Evolutionary conservation across 1,140 invertebrate genomes (phyloP), one percentile per base, ranked within the genome.

Genomic region (Brachionus sp.): DNA sequence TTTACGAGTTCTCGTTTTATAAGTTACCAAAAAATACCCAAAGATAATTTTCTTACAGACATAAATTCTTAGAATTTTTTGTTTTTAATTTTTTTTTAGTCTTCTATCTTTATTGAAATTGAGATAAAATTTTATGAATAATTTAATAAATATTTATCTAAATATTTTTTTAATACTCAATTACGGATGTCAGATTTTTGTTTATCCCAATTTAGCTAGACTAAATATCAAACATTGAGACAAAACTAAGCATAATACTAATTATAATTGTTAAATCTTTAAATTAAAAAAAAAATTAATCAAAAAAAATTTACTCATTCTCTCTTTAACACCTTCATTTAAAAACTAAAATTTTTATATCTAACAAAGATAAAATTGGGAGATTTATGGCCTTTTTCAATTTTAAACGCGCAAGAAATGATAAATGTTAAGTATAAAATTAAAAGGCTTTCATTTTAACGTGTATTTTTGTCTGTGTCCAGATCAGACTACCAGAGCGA

Each of bases 131-230:
- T 57, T 57, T 57, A 57, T 57, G 50, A 57, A 57, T 57, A 57
- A 57, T 57, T 57, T 57, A 57, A 57, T 57, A 57, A 57, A 57
- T 57, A 57, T 57, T 57, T 57, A 57, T 57, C 50, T 57, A 57
- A 19, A 57, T 57, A 23, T 57, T 5, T 50, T 16, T 50, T 50
- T 19, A 19, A 57, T 57, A 25, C 50, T 57, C 16, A 57, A 57
- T 57, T 57, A 57, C 50, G 50, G 50, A 57, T 57, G 50, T 57
- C 50, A 57, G 50, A 57, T 57, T 57, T 57, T 57, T 57, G 19
- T 57, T 57, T 57, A 57, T 57, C 50, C 50, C 50, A 57, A 57
- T 57, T 57, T 57, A 57, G 50, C 50, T 57, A 57, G 50, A 57
- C 50, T 57, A 57, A 57, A 57, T 57, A 57, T 57, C 19, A 57